Percentiles rank a stretch among this genome's conserved stretches.
These are phyloP conservation scores for Cossypha niveicapilla DNA, from an alignment of 2,797 vertebrate genomes.

Conservation along the genomic window DNA sequence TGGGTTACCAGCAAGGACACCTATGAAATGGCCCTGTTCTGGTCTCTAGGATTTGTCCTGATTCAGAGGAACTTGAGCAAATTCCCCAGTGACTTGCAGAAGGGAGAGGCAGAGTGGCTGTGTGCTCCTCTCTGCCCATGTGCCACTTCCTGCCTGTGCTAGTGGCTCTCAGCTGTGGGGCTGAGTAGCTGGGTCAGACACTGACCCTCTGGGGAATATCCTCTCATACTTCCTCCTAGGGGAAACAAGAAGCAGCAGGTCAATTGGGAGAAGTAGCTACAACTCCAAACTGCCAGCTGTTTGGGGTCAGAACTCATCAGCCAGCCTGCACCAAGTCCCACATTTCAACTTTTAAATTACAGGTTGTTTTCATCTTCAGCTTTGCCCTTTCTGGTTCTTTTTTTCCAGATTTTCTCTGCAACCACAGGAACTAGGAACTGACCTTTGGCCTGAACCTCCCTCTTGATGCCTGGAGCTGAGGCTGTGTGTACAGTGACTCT, in stretches of 20 bases:
- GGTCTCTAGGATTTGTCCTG: constrained; percentile 21
- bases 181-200: background rate
- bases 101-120: background rate
- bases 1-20: constrained; percentile 46
- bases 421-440: rapidly evolving
- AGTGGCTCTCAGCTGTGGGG: background rate
- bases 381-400: background rate
- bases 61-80: constrained; percentile 6
- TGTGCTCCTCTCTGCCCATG: background rate
- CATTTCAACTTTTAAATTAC: background rate
- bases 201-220: background rate
- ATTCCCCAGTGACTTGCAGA: background rate
- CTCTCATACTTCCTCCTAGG: background rate
- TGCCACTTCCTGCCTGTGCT: background rate
- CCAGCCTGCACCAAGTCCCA: background rate
- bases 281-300: background rate
- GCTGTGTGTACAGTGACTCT: background rate
- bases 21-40: constrained; percentile 28
- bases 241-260: background rate
- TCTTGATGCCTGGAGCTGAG: background rate
- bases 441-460: background rate
- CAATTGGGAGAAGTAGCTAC: background rate
- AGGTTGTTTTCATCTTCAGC: background rate
- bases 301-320: background rate
- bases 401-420: background rate